Base-by-base conservation (phyloP, 2,888 invertebrate species). In the Spisula solida region DNA sequence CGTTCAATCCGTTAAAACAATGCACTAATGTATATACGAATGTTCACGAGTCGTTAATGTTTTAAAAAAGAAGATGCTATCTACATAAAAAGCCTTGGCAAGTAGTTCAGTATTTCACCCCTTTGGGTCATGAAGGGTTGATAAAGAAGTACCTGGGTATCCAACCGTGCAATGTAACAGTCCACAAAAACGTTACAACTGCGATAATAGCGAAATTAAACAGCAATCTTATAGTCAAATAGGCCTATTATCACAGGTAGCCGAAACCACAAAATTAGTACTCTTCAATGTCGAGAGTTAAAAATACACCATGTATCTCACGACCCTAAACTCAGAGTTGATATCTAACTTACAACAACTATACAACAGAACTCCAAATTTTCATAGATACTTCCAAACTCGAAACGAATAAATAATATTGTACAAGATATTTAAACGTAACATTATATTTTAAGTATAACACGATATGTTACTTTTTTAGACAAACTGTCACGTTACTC, bases 1-100 rank as follows among this genome's bases (percentile, higher is more conserved):
- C 18, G 18, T 56, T 18, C n/a, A 66, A 10, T 66, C 25, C 25
- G 25, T n/a, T 66, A 66, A 66, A 66, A 66, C 60, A 66, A 66
- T 66, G n/a, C 25, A n/a, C 6, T 18, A 56, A 56, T 56, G 20
- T 60, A 12, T 25, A 25, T 66, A 25, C n/a, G 8, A n/a, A 25
- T 66, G 60, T 66, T 41, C 41, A 66, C 60, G 60, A n/a, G 25
- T 66, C 60, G n/a, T 66, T 66, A 66, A n/a, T n/a, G n/a, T n/a
- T 18, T 60, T 60, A 60, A 18, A 41, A 41, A 41, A 41, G 41
- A 51, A 25, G 60, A 66, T 66, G 25, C 25, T 66, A 66, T 66
- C 60, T 66, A n/a, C 20, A 0, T 25, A 10, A n/a, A 66, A 10
- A 66, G 60, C 25, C 60, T 66, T 66, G 5, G n/a, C 10, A 25